Percentiles rank a stretch among this genome's conserved stretches.
Evolutionary conservation across 2,797 vertebrate species (phyloP).

Genomic region (Percopsis omiscomaycus): DNA sequence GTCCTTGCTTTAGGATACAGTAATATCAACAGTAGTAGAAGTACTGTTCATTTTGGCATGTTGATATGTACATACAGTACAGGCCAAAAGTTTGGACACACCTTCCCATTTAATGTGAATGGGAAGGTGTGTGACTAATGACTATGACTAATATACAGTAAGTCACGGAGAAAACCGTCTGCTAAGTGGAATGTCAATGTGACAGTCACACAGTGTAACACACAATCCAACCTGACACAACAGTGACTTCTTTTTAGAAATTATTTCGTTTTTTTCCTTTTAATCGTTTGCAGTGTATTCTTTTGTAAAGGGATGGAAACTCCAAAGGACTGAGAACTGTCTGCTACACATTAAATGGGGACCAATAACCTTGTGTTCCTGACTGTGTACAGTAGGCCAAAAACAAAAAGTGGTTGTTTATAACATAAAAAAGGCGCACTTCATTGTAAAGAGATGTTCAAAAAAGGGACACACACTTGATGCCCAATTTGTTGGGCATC

Average conservation of each 20-base stretch:
- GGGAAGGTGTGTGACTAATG: too few relatives aligned
- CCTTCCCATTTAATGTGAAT: too few relatives aligned
- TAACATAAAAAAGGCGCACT: neutral
- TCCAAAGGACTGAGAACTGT: slow-evolving; percentile 10
- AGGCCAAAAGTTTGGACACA: too few relatives aligned
- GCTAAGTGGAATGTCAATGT: too few relatives aligned
- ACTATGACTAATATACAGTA: too few relatives aligned
- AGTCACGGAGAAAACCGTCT: too few relatives aligned
- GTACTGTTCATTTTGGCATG: neutral
- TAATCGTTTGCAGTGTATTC: slow-evolving; percentile 26
- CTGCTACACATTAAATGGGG: slow-evolving; percentile 1
- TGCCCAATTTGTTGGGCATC: neutral
- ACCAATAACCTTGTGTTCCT: slow-evolving; percentile 37
- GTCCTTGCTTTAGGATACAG: too few relatives aligned
- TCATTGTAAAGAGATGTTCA: neutral
- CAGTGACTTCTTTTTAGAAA: neutral
- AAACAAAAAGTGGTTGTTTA: neutral
- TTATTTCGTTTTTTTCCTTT: neutral
- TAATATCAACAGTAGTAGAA: too few relatives aligned
- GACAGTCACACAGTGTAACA: too few relatives aligned
- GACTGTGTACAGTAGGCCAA: slow-evolving; percentile 4
- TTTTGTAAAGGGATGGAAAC: slow-evolving; percentile 54
- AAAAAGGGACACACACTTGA: neutral
- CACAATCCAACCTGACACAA: neutral
- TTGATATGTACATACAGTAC: too few relatives aligned